Percentiles rank a stretch among this genome's conserved stretches.
These are phyloP conservation scores for Delichon dasypus DNA, from an alignment of 2,797 vertebrate species.

Conservation along the genomic window DNA sequence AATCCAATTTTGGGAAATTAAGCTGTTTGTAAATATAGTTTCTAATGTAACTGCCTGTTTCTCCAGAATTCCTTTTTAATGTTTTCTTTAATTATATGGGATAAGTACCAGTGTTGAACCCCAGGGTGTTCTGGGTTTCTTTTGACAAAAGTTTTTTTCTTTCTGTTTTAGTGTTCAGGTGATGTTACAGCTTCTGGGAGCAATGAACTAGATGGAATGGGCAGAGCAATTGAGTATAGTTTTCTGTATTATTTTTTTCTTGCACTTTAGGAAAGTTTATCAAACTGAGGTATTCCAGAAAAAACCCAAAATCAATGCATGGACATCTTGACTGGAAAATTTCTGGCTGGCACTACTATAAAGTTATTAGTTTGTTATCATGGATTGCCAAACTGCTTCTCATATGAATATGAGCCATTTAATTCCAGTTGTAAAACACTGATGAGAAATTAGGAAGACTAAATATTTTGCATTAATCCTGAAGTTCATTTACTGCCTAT, in stretches of 20 bases:
- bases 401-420: neutral
- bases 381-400: neutral
- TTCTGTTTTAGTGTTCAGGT: neutral
- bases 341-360: neutral
- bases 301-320: neutral
- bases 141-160: neutral
- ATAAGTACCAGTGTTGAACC: neutral
- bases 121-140: neutral
- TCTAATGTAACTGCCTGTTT: neutral
- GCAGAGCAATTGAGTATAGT: fast-evolving
- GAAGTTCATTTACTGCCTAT: neutral
- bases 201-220: neutral
- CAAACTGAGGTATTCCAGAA: neutral
- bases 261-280: neutral
- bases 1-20: neutral
- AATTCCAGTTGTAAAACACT: neutral
- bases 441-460: neutral
- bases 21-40: neutral
- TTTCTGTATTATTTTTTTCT: neutral
- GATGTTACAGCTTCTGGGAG: neutral
- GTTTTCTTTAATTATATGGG: neutral
- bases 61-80: neutral
- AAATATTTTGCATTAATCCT: neutral
- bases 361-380: neutral
- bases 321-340: neutral